Base-by-base conservation (phyloP, 1,140 invertebrate genomes). In the Bombus sibiricus region DNA sequence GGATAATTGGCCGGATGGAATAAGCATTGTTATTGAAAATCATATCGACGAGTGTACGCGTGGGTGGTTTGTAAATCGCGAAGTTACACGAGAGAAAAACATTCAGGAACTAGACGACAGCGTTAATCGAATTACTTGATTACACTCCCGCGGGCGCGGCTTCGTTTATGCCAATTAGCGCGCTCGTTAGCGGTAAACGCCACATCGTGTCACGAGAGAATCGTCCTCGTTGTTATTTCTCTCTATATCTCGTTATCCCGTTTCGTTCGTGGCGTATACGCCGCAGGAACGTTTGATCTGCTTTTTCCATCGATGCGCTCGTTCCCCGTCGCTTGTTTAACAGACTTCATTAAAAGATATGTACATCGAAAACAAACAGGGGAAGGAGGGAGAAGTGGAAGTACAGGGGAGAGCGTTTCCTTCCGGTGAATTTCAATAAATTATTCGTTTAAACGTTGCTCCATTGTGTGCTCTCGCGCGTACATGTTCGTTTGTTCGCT, bases 161-260 rank as follows among this genome's bases (percentile, higher is more conserved):
- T 92, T 91, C 90, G 90, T 91, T 91, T 85, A 86, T 88, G 89
- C 89, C 91, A 92, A 92, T 92, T 91, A 92, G 87, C 88, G 81
- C 86, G 88, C 90, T 91, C 91, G 91, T 92, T 92, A 91, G 90
- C 87, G 89, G 88, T 92, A 92, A 92, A 90, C 87, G 90, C 81
- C 86, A 37, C 84, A 71, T 57, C 82, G 69, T 75, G 79, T 85
- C 84, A 81, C 79, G 79, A 81, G 84, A 85, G 78, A 81, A 85
- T 85, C 84, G 84, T 85, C 79, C 79, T 68, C 84, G 84, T 81
- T 81, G 84, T 85, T 85, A 81, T 75, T 81, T 85, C 69, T 75
- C 78, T 81, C 84, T 72, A 68, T 81, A 81, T 85, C 84, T 85
- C 71, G 84, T 85, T 81, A 85, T 81, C 72, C 78, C 43, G 83